Conservation (phyloP, 2,113 vertebrate genomes). For the Cyprinodon variegatus region DNA sequence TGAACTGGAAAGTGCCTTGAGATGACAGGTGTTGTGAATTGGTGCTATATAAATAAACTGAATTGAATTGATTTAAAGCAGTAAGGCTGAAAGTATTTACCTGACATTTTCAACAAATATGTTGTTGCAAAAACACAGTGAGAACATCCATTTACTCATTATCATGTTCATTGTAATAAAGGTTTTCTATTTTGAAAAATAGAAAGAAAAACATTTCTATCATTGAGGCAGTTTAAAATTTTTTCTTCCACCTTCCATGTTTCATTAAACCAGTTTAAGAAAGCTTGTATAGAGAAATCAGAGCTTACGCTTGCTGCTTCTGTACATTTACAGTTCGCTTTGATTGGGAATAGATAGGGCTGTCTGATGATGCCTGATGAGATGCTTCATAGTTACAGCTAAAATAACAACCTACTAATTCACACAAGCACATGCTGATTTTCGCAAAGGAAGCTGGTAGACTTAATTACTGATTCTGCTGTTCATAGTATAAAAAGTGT, state of each 20-base stretch:
- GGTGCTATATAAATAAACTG: too few species aligned
- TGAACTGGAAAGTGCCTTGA: too few species aligned
- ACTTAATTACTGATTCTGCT: neutral
- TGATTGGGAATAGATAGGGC: constrained; percentile 36
- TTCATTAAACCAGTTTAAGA: neutral
- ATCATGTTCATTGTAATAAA: neutral
- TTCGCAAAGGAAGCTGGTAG: neutral
- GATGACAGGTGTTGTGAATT: too few species aligned
- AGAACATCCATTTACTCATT: neutral
- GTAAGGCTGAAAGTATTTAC: too few species aligned
- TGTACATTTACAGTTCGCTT: constrained; percentile 30
- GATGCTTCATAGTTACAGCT: neutral
- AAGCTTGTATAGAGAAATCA: neutral
- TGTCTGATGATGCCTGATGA: constrained; percentile 27
- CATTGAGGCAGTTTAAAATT: neutral
- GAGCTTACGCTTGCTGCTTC: neutral
- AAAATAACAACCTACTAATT: neutral
- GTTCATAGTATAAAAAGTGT: neutral
- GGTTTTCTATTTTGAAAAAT: neutral
- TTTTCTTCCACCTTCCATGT: neutral
- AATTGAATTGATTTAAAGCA: too few species aligned
- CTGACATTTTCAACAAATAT: too few species aligned
- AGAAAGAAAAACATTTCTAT: neutral
- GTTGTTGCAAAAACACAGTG: neutral
- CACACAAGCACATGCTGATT: constrained; percentile 37